Percentiles rank a stretch among this genome's conserved stretches.
These are phyloP conservation scores for Zaprionus lineosus DNA, from an alignment of 2,888 invertebrate genomes.

Conservation along the genomic window DNA sequence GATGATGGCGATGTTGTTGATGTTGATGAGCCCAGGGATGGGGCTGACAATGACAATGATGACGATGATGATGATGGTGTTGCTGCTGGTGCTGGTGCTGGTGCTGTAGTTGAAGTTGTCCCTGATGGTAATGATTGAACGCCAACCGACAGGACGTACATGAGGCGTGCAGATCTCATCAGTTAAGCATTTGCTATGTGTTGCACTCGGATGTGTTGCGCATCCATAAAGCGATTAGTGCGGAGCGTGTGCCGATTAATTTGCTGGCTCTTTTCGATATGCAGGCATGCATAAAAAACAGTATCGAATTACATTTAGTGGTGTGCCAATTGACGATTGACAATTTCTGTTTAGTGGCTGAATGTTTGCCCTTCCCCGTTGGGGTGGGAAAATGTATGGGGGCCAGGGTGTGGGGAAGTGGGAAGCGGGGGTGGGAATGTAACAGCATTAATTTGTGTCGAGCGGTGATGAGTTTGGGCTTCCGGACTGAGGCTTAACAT, in stretches of 20 bases:
- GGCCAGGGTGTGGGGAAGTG: not conserved
- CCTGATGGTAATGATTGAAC: not conserved
- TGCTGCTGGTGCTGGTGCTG: conserved; percentile 1
- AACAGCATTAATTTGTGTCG: not conserved
- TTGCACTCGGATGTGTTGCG: conserved; percentile 29
- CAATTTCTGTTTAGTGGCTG: conserved; percentile 5
- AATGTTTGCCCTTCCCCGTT: too few relatives aligned
- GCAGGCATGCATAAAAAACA: conserved; percentile 50
- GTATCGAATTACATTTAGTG: conserved; percentile 57
- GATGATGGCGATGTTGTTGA: not conserved
- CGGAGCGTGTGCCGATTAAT: conserved; percentile 69
- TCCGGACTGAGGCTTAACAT: not conserved
- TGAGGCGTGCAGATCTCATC: conserved; percentile 47
- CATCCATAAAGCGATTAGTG: conserved; percentile 68
- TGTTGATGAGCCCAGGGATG: not conserved
- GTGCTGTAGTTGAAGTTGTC: not conserved
- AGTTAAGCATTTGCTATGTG: conserved; percentile 43
- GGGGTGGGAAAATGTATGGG: too few relatives aligned
- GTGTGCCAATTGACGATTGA: conserved; percentile 37
- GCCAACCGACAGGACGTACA: conserved; percentile 24
- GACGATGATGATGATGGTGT: conserved; percentile 17
- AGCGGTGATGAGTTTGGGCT: too few relatives aligned
- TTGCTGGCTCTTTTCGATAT: conserved; percentile 52
- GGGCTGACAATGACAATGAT: not conserved
- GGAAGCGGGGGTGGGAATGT: not conserved